Conservation (phyloP, 2,113 vertebrate species). For the Neolamprologus brichardi region DNA sequence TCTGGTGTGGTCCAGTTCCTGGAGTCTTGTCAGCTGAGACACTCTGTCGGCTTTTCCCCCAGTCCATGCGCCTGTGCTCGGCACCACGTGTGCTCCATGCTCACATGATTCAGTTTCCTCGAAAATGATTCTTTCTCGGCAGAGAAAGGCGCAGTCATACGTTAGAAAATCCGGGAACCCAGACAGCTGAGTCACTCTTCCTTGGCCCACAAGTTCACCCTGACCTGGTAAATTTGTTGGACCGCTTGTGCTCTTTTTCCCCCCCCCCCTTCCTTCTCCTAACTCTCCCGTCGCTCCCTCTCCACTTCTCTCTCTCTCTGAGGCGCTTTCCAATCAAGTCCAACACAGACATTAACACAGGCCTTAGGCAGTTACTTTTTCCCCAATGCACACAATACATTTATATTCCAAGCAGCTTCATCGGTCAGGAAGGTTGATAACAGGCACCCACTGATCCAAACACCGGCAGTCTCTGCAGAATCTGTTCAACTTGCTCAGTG, state of each 20-base stretch:
- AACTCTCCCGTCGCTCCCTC: not conserved
- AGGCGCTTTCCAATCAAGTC: constrained; percentile 46
- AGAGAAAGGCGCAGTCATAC: constrained; percentile 39
- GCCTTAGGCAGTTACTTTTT: constrained; percentile 70
- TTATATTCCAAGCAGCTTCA: constrained; percentile 64
- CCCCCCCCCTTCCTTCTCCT: not conserved
- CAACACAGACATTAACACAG: constrained; percentile 72
- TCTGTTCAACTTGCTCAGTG: constrained; percentile 85
- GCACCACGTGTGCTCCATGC: constrained; percentile 3
- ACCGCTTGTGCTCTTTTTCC: not conserved
- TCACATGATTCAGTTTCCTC: constrained; percentile 65
- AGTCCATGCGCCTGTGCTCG: constrained; percentile 8
- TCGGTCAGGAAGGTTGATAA: constrained; percentile 90
- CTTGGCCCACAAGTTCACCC: constrained; percentile 39
- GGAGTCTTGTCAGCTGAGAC: not conserved
- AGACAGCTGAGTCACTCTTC: constrained; percentile 66
- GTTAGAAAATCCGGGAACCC: constrained; percentile 48
- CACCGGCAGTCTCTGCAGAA: constrained; percentile 95
- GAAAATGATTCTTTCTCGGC: constrained; percentile 35
- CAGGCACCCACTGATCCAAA: constrained; percentile 93
- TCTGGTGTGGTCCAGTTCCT: not conserved
- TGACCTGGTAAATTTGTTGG: constrained; percentile 33
- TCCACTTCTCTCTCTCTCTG: not conserved
- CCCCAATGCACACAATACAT: constrained; percentile 18
- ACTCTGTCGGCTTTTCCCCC: not conserved